These are phyloP conservation scores for Phyto melanocephala DNA, from an alignment of 2,888 invertebrate genomes.

Conservation along the genomic window DNA sequence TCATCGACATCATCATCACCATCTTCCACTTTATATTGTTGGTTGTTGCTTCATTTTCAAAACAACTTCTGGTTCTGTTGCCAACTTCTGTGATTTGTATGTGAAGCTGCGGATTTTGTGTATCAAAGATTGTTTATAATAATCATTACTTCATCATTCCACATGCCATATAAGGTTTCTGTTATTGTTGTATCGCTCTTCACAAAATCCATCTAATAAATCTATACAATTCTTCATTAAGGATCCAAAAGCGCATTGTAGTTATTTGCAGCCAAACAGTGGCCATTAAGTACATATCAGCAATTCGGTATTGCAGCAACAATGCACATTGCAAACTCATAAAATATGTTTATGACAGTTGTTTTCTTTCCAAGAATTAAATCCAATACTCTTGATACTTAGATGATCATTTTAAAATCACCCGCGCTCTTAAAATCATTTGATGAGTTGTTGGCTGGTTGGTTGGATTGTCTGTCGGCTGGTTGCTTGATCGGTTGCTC, in stretches of 20 bases:
- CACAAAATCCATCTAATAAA: slow-evolving; percentile 45
- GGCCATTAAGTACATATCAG: slow-evolving; percentile 6
- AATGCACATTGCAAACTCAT: not conserved
- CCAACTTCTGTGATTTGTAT: slow-evolving; percentile 9
- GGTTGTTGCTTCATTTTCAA: not conserved
- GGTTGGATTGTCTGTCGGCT: not conserved
- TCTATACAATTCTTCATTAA: slow-evolving; percentile 28
- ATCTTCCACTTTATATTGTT: too few relatives aligned
- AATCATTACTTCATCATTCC: slow-evolving; percentile 58
- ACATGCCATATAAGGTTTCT: slow-evolving; percentile 49
- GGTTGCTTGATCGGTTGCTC: not conserved
- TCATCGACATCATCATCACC: not conserved
- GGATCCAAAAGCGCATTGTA: slow-evolving; percentile 25
- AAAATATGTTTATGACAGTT: slow-evolving; percentile 59
- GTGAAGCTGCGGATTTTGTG: slow-evolving; percentile 6
- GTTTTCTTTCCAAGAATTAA: slow-evolving; percentile 56
- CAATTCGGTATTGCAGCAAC: not conserved
- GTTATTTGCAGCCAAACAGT: slow-evolving; percentile 19
- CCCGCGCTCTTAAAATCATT: slow-evolving; percentile 26
- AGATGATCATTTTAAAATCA: slow-evolving; percentile 8
- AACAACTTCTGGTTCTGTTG: not conserved
- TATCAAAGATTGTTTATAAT: slow-evolving; percentile 27
- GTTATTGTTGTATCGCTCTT: not conserved
- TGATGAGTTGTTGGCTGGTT: not conserved
- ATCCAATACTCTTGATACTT: slow-evolving; percentile 30